These are phyloP conservation scores for Columba janthina DNA, from an alignment of 2,113 vertebrate genomes.

Conservation along the genomic window DNA sequence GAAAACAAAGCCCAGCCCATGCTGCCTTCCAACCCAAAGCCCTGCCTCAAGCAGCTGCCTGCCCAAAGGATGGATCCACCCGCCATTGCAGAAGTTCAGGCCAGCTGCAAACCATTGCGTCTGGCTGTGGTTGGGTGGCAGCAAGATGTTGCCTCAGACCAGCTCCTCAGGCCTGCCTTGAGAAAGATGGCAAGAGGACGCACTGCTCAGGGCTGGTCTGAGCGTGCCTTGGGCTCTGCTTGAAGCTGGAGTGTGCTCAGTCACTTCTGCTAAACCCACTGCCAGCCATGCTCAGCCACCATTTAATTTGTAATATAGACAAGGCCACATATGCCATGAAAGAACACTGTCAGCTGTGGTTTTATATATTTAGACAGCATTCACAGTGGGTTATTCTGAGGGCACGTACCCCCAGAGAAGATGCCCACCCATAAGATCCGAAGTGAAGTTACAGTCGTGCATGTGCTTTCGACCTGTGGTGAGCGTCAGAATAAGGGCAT, in stretches of 20 bases:
- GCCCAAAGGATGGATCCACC: not conserved
- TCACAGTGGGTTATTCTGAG: not conserved
- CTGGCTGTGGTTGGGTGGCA: rapidly evolving
- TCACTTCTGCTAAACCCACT: not conserved
- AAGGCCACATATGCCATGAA: rapidly evolving
- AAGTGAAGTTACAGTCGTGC: not conserved
- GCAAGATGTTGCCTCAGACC: not conserved
- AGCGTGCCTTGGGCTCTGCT: not conserved
- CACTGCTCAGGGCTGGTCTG: not conserved
- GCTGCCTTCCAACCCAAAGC: not conserved
- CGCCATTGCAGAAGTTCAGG: not conserved
- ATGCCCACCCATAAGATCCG: not conserved
- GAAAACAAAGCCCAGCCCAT: not conserved
- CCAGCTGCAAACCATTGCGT: rapidly evolving
- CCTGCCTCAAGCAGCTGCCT: not conserved
- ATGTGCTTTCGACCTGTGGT: not conserved
- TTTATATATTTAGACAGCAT: not conserved
- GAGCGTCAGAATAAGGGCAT: not conserved
- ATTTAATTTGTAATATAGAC: not conserved
- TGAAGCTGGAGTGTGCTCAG: rapidly evolving
- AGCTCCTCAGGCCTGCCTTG: not conserved
- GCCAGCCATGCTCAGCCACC: not conserved
- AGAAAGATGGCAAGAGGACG: rapidly evolving
- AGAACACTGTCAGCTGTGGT: rapidly evolving
- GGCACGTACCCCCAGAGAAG: not conserved